Conservation (phyloP, 2,113 vertebrate species). For the Proteles cristata region DNA sequence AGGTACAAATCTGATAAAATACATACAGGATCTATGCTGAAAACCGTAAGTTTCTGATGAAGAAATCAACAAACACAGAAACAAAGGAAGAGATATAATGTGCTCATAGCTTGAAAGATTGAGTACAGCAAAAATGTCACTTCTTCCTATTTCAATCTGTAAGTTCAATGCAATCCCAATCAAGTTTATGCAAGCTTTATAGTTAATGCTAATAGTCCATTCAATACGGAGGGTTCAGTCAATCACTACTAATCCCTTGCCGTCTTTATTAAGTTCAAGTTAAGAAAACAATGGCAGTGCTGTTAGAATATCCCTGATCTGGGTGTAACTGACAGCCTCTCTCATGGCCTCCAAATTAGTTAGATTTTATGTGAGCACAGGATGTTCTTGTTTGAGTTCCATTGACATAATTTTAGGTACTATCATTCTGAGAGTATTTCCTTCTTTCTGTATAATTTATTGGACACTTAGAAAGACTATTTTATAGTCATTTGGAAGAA, state of each 20-base stretch:
- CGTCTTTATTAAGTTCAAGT: background rate
- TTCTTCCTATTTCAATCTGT: background rate
- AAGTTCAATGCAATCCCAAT: background rate
- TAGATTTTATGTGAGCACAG: background rate
- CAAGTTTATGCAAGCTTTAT: background rate
- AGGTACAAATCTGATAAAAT: background rate
- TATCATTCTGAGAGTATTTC: background rate
- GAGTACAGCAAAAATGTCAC: rapidly evolving
- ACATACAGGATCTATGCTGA: background rate
- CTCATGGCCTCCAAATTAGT: background rate
- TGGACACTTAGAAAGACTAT: background rate
- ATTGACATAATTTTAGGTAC: background rate
- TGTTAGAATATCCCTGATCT: background rate
- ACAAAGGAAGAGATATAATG: background rate
- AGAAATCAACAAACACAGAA: background rate
- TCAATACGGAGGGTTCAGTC: background rate
- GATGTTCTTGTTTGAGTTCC: background rate
- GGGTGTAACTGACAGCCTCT: background rate
- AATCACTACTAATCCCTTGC: background rate
- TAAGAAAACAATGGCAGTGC: background rate
- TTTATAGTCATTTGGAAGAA: background rate
- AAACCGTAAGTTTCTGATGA: background rate
- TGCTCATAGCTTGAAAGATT: background rate
- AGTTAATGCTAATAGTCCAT: background rate
- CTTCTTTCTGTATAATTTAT: background rate